phyloP scores from a whole-genome alignment of 2,888 invertebrate species.

The Tholera decimalis region DNA sequence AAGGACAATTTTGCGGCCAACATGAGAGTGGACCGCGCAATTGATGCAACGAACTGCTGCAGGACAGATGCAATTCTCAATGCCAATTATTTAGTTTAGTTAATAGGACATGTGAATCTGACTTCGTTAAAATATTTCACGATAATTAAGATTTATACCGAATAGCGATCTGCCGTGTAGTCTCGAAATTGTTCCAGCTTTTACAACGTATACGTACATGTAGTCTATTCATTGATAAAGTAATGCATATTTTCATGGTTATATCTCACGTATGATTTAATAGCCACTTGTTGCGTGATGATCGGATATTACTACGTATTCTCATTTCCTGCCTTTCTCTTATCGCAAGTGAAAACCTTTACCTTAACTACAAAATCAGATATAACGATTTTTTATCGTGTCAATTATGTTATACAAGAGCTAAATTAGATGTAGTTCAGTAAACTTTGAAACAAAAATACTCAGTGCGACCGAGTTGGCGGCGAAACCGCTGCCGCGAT shows the following conservation, averaged over 20 bases:
- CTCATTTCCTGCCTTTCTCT: slow-evolving; percentile 43
- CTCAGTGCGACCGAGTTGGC: slow-evolving; percentile 84
- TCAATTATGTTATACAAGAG: slow-evolving; percentile 48
- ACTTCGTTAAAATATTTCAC: slow-evolving; percentile 75
- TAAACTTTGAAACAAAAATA: slow-evolving; percentile 78
- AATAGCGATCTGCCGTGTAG: slow-evolving; percentile 57
- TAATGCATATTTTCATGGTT: slow-evolving; percentile 44
- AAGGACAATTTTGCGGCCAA: slow-evolving; percentile 86
- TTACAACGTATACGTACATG: slow-evolving; percentile 21
- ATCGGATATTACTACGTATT: slow-evolving; percentile 49
- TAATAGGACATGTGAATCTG: slow-evolving; percentile 74
- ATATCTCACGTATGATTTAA: slow-evolving; percentile 53
- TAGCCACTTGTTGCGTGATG: slow-evolving; percentile 56
- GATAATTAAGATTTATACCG: slow-evolving; percentile 67
- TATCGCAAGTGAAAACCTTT: slow-evolving; percentile 34
- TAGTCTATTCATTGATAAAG: slow-evolving; percentile 38
- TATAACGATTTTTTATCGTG: slow-evolving; percentile 25
- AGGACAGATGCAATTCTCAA: slow-evolving; percentile 85
- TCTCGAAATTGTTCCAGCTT: slow-evolving; percentile 47
- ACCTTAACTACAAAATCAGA: slow-evolving; percentile 1
- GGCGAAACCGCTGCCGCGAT: slow-evolving; percentile 74
- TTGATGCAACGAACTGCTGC: slow-evolving; percentile 81
- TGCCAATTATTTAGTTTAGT: slow-evolving; percentile 82
- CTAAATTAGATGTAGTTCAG: slow-evolving; percentile 62
- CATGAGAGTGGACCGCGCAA: slow-evolving; percentile 75